Conservation (phyloP, 2,113 vertebrate species). For the Pseudopodoces humilis region DNA sequence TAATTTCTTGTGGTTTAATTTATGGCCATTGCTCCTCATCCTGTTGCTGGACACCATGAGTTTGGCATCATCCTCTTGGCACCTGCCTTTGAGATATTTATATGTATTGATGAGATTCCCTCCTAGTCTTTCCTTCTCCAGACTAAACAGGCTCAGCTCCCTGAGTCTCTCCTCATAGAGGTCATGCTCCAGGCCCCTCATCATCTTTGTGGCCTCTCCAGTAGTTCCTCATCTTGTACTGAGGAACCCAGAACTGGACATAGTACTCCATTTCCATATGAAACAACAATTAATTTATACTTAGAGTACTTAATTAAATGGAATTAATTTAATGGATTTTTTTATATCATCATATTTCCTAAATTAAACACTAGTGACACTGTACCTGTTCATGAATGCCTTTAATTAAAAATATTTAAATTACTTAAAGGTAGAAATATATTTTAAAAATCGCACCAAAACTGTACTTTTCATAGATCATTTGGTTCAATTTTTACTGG, state of each 20-base stretch:
- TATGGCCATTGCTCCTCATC: neutral
- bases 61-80: neutral
- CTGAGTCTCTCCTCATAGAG: neutral
- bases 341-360: neutral
- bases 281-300: neutral
- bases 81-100: neutral
- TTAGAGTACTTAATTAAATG: neutral
- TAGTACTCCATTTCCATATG: neutral
- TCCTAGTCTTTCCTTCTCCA: neutral
- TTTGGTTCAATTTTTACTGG: neutral
- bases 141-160: neutral
- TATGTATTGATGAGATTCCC: neutral
- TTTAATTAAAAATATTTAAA: constrained; percentile 36
- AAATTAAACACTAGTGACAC: neutral
- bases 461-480: neutral
- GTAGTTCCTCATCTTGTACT: neutral
- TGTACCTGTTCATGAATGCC: neutral
- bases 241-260: neutral
- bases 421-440: neutral
- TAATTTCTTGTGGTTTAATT: neutral
- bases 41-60: neutral
- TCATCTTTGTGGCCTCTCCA: neutral
- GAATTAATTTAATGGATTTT: too few species aligned
- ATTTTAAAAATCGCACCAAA: neutral
- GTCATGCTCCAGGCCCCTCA: neutral